phyloP scores from a whole-genome alignment of 2,888 invertebrate genomes.

The Ethmia dodecea region DNA sequence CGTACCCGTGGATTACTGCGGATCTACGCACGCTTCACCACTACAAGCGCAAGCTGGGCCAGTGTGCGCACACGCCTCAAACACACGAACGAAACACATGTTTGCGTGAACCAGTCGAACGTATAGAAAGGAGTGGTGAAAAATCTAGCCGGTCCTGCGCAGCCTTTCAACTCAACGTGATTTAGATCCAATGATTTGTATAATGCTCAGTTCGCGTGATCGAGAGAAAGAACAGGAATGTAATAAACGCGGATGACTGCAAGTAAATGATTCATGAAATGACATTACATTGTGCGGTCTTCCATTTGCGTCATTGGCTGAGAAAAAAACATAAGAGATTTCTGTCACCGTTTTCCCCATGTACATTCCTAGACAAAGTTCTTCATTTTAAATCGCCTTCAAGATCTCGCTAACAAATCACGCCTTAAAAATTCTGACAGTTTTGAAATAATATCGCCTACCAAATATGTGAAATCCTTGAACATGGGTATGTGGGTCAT shows the following conservation, averaged over 20 bases:
- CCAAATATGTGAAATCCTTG: conserved; percentile 77
- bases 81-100: conserved; percentile 27
- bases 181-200: conserved; percentile 23
- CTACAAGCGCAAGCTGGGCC: conserved; percentile 34
- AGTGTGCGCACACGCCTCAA: conserved; percentile 35
- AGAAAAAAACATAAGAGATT: conserved; percentile 35
- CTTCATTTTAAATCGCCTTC: conserved; percentile 5
- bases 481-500: conserved; percentile 71
- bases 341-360: conserved; percentile 15
- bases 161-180: conserved; percentile 38
- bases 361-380: not conserved
- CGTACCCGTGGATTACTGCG: conserved; percentile 44
- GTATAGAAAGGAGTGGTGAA: conserved; percentile 63
- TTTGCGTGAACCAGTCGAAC: conserved; percentile 37
- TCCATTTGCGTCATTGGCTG: conserved; percentile 21
- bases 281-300: conserved; percentile 14
- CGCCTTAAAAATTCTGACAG: conserved; percentile 52
- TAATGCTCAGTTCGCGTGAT: conserved; percentile 20
- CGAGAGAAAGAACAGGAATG: conserved; percentile 11
- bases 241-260: conserved; percentile 11
- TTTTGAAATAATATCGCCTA: conserved; percentile 72
- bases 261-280: conserved; percentile 8
- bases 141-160: conserved; percentile 50
- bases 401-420: conserved; percentile 58
- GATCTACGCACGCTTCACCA: conserved; percentile 56